Base-by-base conservation (phyloP, 2,113 vertebrate genomes). In the Prolemur simus region DNA sequence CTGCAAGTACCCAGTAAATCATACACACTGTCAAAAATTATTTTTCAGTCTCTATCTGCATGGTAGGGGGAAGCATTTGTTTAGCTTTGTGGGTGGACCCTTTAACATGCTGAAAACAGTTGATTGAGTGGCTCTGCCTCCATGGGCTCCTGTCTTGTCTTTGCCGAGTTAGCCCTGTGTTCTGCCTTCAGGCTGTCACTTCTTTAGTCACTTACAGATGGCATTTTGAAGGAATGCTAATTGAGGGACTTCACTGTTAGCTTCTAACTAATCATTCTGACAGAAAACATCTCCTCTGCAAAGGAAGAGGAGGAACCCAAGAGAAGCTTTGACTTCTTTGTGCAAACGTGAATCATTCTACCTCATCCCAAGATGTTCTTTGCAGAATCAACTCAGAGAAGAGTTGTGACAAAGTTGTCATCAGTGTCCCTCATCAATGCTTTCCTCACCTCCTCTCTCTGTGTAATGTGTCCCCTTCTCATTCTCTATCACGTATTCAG, bases 171-270 rank as follows among this genome's bases (percentile, higher is more conserved):
- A 73, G 85, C 88, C 92, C 83, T 15, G 52, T 15, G 77, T 69
- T 94, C 89, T 66, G 86, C 92, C 95, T 86, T 15, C 80, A 0
- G 88, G 93, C 91, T 84, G 92, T 87, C 95, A 86, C 82, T 60
- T 85, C 91, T 56, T 73, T 4, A 83, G 88, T 93, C 96, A 87
- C 94, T 78, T 39, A 74, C 94, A 91, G 77, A 49, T 93, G 97
- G 95, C 95, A 84, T 94, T 82, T 66, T 74, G 95, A 95, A 92
- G 73, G 82, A 52, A 80, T 64, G 77, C 91, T 96, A 93, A 98
- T 96, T 91, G 97, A 83, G 73, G 73, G 97, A 47, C 96, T 91
- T 89, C 7, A 47, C 68, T 71, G 73, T 82, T 66, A 4, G 78
- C 87, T 89, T 47, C 95, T 73, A 85, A 78, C 90, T 94, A 45